Base-by-base conservation (phyloP, 2,888 invertebrate genomes). In the Idaea aversata region DNA sequence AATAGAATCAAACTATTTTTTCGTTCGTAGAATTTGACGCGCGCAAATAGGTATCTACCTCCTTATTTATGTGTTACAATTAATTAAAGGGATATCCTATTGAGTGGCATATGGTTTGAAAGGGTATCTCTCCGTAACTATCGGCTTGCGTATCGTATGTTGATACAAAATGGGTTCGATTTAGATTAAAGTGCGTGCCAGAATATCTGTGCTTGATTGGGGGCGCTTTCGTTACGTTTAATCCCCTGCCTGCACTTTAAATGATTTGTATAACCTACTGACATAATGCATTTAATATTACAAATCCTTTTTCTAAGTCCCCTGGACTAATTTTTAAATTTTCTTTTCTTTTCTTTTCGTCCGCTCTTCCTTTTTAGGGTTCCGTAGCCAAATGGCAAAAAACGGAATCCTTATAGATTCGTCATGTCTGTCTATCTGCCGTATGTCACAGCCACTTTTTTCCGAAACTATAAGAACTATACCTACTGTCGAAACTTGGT, bases 81-180 rank as follows among this genome's bases (percentile, higher is more conserved):
- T 83, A 82, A 83, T 84, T 82, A 76, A 76, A 78, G 68, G 73
- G 71, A 74, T 73, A 73, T 75, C 65, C 71, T 66, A 75, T 73
- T 70, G 70, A 83, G 82, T 82, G 79, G 77, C 75, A 57, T 62
- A 72, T 25, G 77, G 75, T 81, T 78, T 75, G 75, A 67, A 74
- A 75, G 75, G 67, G 75, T 78, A 83, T 78, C 80, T 71, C 75
- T 70, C 83, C 82, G 79, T 81, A 70, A 84, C 85, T 83, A 83
- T 82, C 84, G 64, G 68, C 72, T 71, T 69, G 73, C 72, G 65
- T 71, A 67, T 34, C 34, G 47, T 25, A 58, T 65, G 15, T 34
- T 34, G 58, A 6, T 58, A 58, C 15, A 58, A 58, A 16, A 0
- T 7, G 15, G 58, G 16, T 58, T 58, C 6, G 58, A 15, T 58